Evolutionary conservation across 2,797 vertebrate species (phyloP).

Genomic region (Octomys mimax): DNA sequence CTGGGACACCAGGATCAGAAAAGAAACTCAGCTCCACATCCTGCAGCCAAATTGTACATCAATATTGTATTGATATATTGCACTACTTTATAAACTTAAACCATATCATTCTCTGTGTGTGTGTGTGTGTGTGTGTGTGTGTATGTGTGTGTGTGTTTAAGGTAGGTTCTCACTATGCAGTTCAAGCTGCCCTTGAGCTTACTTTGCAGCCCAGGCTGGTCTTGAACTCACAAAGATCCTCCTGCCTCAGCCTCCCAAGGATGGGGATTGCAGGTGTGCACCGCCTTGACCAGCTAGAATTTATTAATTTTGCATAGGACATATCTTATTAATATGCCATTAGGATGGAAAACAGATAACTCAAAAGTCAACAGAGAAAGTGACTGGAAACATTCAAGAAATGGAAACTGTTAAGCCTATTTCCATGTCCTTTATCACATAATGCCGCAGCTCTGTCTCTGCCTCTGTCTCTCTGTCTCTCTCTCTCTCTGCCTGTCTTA

Average conservation of each 20-base stretch:
- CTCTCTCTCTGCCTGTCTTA: not conserved
- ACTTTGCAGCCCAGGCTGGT: not conserved
- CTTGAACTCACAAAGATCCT: not conserved
- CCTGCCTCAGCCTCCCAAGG: not conserved
- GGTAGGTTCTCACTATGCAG: too few species aligned
- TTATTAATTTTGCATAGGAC: not conserved
- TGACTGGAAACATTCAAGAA: slow-evolving; percentile 49
- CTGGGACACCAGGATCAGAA: too few species aligned
- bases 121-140: too few species aligned
- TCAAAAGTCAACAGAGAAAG: not conserved
- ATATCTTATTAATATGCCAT: not conserved
- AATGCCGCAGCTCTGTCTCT: not conserved
- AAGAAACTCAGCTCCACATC: too few species aligned
- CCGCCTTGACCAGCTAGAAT: too few species aligned
- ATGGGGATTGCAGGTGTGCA: not conserved
- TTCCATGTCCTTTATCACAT: slow-evolving; percentile 61
- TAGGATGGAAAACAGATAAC: not conserved
- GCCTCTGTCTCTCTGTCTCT: too few species aligned
- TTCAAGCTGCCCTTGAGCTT: not conserved
- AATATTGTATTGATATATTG: too few species aligned
- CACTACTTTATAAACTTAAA: too few species aligned
- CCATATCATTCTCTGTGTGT: not conserved
- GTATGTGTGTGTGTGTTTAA: too few species aligned
- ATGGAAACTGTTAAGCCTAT: slow-evolving; percentile 70
- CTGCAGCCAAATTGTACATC: not conserved